phyloP scores from a whole-genome alignment of 1,140 invertebrate genomes.

The Propsilocerus akamusi region DNA sequence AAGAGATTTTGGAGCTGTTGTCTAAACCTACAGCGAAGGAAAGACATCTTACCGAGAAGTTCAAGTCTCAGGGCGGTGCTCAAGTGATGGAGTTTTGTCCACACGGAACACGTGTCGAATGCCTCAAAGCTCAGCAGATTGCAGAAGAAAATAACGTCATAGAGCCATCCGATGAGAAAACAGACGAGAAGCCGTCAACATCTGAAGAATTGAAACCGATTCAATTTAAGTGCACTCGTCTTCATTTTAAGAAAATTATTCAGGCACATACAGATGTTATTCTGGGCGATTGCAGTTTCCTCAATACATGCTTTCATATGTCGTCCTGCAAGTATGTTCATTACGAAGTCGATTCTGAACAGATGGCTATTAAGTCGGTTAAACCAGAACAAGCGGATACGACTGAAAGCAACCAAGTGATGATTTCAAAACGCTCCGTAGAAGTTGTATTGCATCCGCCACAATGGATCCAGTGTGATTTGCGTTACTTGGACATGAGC shows the following conservation, averaged over 20 bases:
- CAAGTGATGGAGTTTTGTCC: conserved; percentile 94
- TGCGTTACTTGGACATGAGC: conserved; percentile 88
- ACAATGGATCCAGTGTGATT: conserved; percentile 95
- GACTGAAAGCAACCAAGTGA: conserved; percentile 9
- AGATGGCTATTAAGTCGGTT: conserved; percentile 4
- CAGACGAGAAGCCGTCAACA: conserved; percentile 4
- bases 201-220: not conserved
- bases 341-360: conserved; percentile 66
- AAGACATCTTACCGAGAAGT: conserved; percentile 78
- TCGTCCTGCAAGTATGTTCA: conserved; percentile 96
- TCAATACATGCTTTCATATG: conserved; percentile 99
- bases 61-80: conserved; percentile 84
- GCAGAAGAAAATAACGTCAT: conserved; percentile 25
- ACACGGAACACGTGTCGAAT: conserved; percentile 83
- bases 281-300: conserved; percentile 89
- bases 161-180: not conserved
- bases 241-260: conserved; percentile 96
- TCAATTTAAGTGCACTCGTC: conserved; percentile 52
- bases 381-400: not conserved
- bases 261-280: conserved; percentile 92
- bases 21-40: conserved; percentile 95
- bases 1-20: conserved; percentile 86
- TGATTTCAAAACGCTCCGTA: conserved; percentile 16
- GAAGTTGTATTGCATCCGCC: conserved; percentile 58
- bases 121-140: conserved; percentile 40